A percentile compares a stretch with the other conserved stretches of the same genome.
Conservation (phyloP, 2,888 invertebrate species). For the Pyrrhia umbra region DNA sequence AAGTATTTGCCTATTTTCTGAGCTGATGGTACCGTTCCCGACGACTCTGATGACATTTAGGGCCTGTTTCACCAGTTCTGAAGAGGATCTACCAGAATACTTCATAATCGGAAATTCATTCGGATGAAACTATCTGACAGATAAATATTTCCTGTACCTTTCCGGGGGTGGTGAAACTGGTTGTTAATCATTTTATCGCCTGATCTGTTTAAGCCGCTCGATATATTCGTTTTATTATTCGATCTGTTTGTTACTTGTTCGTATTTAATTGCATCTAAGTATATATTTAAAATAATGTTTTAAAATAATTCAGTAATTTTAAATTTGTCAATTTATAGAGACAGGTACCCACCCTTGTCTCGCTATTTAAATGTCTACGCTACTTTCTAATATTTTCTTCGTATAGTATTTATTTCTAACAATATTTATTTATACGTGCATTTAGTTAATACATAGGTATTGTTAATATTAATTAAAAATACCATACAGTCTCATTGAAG, state of each 20-base stretch:
- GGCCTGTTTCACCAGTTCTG: background rate
- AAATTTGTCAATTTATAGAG: too few species aligned
- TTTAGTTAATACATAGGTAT: constrained; percentile 47
- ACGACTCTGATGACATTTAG: constrained; percentile 37
- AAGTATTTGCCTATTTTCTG: constrained; percentile 11
- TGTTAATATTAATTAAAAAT: constrained; percentile 22
- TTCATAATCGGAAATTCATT: too few species aligned
- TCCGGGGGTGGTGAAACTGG: background rate
- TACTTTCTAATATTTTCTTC: background rate
- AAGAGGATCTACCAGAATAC: background rate
- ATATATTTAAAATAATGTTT: too few species aligned
- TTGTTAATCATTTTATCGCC: constrained; percentile 21
- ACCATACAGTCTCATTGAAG: constrained; percentile 23
- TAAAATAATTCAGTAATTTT: too few species aligned
- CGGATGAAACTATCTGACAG: background rate
- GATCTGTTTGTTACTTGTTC: background rate
- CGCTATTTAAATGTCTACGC: background rate
- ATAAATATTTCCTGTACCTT: background rate
- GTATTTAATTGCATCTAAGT: too few species aligned
- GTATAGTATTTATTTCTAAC: constrained; percentile 1
- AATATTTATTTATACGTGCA: constrained; percentile 45
- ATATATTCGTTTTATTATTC: background rate
- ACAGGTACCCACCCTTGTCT: too few species aligned
- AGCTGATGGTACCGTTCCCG: constrained; percentile 38
- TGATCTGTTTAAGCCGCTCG: constrained; percentile 12